Evolutionary conservation across 2,113 vertebrate species (phyloP).

Genomic region (Malurus melanocephalus): DNA sequence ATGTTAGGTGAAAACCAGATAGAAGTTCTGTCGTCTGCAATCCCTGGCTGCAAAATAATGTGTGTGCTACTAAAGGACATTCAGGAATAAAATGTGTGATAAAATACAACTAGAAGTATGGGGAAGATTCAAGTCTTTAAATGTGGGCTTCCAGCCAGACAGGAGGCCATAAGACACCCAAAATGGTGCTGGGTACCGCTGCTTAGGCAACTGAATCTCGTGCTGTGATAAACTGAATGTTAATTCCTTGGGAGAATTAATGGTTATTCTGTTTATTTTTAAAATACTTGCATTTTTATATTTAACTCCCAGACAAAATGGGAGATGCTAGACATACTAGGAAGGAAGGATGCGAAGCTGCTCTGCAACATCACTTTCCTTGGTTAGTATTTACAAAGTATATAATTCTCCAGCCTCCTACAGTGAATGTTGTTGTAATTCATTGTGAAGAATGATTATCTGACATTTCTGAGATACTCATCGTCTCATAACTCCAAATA

Average conservation of each 20-base stretch:
- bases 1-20: neutral
- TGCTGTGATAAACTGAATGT: neutral
- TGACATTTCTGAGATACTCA: constrained; percentile 32
- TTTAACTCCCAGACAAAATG: neutral
- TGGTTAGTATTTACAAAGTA: neutral
- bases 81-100: neutral
- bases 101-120: neutral
- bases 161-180: neutral
- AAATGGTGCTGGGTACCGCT: neutral
- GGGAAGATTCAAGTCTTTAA: neutral
- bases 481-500: neutral
- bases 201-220: neutral
- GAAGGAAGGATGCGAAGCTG: neutral
- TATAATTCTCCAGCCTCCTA: neutral
- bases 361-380: neutral
- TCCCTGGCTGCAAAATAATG: neutral
- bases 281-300: neutral
- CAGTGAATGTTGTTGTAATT: neutral
- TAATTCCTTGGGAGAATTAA: neutral
- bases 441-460: constrained; percentile 9
- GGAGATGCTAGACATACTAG: neutral
- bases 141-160: neutral
- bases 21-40: neutral
- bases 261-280: neutral
- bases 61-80: neutral